Conservation (phyloP, 2,113 vertebrate genomes). For the Tragelaphus strepsiceros region DNA sequence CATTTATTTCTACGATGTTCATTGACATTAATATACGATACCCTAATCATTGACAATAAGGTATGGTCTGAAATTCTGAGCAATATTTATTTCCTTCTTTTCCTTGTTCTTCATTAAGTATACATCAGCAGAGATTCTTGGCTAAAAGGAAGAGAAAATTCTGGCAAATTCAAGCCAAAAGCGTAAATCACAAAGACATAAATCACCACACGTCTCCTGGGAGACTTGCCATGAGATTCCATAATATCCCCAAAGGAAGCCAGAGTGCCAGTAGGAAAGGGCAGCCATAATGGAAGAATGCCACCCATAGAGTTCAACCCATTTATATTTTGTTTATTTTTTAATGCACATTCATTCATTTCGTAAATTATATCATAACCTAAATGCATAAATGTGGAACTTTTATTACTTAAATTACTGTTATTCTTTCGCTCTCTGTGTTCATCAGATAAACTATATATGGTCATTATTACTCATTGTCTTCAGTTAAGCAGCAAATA, state of each 20-base stretch:
- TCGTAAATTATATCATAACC: background rate
- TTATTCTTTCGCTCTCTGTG: background rate
- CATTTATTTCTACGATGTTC: background rate
- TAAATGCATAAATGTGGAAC: background rate
- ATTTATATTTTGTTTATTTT: background rate
- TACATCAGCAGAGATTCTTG: background rate
- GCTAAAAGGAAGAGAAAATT: background rate
- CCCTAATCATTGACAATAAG: background rate
- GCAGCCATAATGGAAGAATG: background rate
- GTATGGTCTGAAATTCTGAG: background rate
- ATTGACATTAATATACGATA: accelerated
- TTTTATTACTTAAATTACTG: background rate
- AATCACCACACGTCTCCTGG: background rate
- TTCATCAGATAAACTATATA: background rate
- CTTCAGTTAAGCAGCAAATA: background rate
- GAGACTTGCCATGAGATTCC: background rate
- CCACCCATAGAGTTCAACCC: background rate
- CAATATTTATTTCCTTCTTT: background rate
- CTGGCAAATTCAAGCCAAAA: background rate
- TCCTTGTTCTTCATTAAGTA: background rate
- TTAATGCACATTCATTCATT: background rate
- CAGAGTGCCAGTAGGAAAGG: background rate
- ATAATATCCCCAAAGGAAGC: background rate
- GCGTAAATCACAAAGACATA: background rate
- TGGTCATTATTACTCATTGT: background rate